These are phyloP conservation scores for Drosophila falleni DNA, from an alignment of 2,888 invertebrate species.

Conservation along the genomic window DNA sequence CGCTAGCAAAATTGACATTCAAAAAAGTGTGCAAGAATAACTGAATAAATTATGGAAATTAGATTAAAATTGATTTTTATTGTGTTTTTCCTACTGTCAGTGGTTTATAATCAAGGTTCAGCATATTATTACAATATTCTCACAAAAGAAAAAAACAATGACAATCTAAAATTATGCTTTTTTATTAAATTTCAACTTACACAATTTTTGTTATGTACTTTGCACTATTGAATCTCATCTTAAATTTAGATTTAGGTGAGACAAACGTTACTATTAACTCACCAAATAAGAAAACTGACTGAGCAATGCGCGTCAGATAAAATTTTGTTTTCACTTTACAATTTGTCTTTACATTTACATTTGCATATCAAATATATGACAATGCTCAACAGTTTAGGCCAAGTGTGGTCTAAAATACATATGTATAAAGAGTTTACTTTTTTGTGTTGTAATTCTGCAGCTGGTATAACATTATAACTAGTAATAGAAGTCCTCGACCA, in stretches of 20 bases:
- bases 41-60: conserved; percentile 5
- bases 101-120: too few relatives aligned
- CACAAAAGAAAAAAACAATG: not conserved
- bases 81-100: too few relatives aligned
- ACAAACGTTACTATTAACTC: conserved; percentile 45
- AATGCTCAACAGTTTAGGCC: conserved; percentile 67
- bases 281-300: conserved; percentile 20
- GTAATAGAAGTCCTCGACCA: conserved; percentile 70
- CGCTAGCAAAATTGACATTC: not conserved
- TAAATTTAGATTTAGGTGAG: conserved; percentile 67
- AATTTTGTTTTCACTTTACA: conserved; percentile 26
- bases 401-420: conserved; percentile 25
- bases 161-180: conserved; percentile 50
- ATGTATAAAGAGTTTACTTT: conserved; percentile 28
- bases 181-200: conserved; percentile 72
- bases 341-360: conserved; percentile 29
- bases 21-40: not conserved
- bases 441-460: conserved; percentile 36
- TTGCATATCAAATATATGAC: conserved; percentile 30
- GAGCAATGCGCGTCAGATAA: conserved; percentile 16
- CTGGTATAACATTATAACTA: conserved; percentile 55
- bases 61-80: not conserved
- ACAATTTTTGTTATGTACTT: conserved; percentile 55
- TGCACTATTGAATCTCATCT: conserved; percentile 73
- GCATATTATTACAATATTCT: not conserved